Evolutionary conservation across 2,797 vertebrate genomes (phyloP), one percentile per base, ranked within the genome.

Genomic region (Lepidocolaptes lacrymiger): DNA sequence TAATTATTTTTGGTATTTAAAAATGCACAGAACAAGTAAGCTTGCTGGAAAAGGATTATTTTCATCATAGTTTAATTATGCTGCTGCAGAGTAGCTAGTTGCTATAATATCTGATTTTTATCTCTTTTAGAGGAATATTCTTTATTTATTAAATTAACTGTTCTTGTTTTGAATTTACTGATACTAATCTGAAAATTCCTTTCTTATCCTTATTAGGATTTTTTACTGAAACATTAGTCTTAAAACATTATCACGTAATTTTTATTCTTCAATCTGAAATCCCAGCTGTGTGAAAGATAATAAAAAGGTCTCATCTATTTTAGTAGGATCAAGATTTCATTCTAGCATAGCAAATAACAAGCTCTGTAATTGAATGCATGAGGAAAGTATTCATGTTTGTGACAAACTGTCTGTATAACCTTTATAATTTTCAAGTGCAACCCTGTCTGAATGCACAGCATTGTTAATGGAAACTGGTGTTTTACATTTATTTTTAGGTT

Each of bases 1-100:
- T 73, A 83, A 80, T 74, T 91, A 64, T 88, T 95, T 94, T 91
- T 44, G 43, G 32, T 81, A 55, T 84, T 86, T 88, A 66, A 81
- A 67, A 64, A 75, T 19, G 28, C 10, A 52, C 6, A 62, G 11
- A 37, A 66, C 51, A 64, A 93, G 12, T 30, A 37, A 93, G 17
- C 16, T 36, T 56, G n/a, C 11, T 81, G 66, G 52, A 85, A 71
- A 81, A 63, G 17, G 2, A 4, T 32, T 81, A 43, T 90, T 56
- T 94, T 72, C 34, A 84, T 73, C 56, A 34, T 9, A 86, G 77
- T 91, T 91, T 95, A 95, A 91, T 94, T 95, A 94, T 51, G 20
- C 30, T 91, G 12, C 55, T 88, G 62, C 28, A 73, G 84, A 91
- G 16, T 14, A 72, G 36, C 22, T 78, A 54, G 34, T 88, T 91